These are phyloP conservation scores for Chrysocyon brachyurus DNA, from an alignment of 2,797 vertebrate species.

Conservation along the genomic window DNA sequence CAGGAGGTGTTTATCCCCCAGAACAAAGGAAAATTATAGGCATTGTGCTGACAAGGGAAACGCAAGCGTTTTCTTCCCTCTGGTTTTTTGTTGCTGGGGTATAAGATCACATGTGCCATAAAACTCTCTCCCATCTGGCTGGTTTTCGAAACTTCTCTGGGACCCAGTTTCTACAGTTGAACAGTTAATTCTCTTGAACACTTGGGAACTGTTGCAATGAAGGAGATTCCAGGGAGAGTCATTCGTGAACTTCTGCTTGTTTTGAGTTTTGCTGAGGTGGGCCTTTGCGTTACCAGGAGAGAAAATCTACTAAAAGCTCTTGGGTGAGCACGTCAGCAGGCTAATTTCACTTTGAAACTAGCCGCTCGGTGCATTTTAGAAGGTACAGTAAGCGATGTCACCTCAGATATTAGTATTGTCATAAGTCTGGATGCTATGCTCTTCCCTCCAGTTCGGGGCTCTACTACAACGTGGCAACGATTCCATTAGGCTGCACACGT, in stretches of 20 bases:
- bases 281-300: neutral
- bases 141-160: neutral
- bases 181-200: constrained; percentile 58
- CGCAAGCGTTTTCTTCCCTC: neutral
- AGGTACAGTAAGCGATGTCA: neutral
- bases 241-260: neutral
- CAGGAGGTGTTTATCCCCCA: neutral
- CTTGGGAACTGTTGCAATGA: constrained; percentile 26
- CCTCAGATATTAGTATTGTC: constrained; percentile 59
- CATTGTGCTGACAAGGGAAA: constrained; percentile 16
- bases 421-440: neutral
- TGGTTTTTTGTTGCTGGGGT: constrained; percentile 67
- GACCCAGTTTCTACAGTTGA: neutral
- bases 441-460: constrained; percentile 6
- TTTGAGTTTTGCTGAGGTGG: neutral
- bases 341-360: constrained; percentile 56
- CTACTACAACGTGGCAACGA: neutral
- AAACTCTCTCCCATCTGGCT: constrained; percentile 59
- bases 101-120: neutral
- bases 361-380: neutral
- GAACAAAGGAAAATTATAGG: constrained; percentile 67
- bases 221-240: constrained; percentile 42
- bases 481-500: neutral
- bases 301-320: constrained; percentile 57
- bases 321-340: constrained; percentile 50